These are phyloP conservation scores for Uloborus plumipes DNA, from an alignment of 2,888 invertebrate species.

Conservation along the genomic window DNA sequence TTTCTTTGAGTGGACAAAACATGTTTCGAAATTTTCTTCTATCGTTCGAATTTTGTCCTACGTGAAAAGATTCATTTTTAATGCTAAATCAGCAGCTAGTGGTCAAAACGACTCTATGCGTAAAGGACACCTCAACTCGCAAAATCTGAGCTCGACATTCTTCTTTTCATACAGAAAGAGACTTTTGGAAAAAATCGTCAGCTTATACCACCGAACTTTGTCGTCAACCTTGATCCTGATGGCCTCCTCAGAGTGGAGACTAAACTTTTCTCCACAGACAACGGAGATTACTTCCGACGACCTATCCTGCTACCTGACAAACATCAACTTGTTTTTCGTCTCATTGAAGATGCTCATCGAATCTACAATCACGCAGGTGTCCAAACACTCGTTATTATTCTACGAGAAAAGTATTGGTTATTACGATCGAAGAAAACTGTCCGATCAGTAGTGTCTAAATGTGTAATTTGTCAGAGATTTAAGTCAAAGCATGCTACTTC, in stretches of 20 bases:
- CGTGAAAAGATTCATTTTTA: no score
- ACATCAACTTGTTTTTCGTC: neutral
- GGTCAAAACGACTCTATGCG: no score
- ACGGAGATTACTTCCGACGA: neutral
- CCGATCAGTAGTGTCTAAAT: neutral
- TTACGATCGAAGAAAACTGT: neutral
- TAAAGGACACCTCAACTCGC: no score
- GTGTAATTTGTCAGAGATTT: conserved; percentile 4
- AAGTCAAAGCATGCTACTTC: neutral
- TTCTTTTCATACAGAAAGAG: no score
- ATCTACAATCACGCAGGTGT: neutral
- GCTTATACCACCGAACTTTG: no score
- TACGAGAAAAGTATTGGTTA: neutral
- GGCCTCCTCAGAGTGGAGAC: conserved; percentile 2
- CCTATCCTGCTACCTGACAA: neutral
- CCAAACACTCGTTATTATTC: neutral
- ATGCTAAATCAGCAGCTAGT: no score
- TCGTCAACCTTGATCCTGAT: neutral
- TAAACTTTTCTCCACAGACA: neutral
- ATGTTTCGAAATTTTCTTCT: no score
- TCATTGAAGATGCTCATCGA: neutral
- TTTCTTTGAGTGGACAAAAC: no score
- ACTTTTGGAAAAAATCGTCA: no score
- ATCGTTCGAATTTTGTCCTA: no score
- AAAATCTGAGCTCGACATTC: no score